Evolutionary conservation across 2,888 invertebrate species (phyloP), one percentile per base, ranked within the genome.

Genomic region (Petrolisthes manimaculis): DNA sequence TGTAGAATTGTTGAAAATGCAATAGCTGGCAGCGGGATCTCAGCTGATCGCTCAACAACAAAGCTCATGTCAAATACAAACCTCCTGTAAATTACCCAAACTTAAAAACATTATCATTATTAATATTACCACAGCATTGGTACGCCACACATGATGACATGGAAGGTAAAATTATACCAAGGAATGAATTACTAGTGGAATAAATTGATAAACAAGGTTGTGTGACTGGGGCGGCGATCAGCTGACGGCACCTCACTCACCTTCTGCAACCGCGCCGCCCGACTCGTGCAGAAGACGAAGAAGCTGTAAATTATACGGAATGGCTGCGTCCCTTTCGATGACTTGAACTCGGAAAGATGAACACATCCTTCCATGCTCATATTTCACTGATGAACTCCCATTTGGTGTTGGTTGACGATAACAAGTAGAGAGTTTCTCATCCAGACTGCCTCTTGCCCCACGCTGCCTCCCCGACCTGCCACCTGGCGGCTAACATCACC

Each of bases 231-330:
- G 80, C 83, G 78, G 77, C 90, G 89, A 90, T 90, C 90, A 90
- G 90, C 90, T 90, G 90, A 90, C 89, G 86, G 84, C 86, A 85
- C 88, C 91, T 91, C 87, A 91, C 91, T 91, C 87, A 91, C 91
- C 91, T 91, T 91, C 84, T 89, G 89, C 81, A 75, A 86, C 51
- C 91, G 80, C 80, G 91, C 89, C 87, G 89, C 88, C 69, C 89
- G 88, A 85, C 86, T 91, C 69, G 88, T 89, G 83, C 91, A 91
- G 86, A 91, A 91, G 56, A 91, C 91, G 86, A 91, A 91, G 77
- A 89, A 87, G 74, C 89, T 89, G 85, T 89, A 91, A 67, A 91
- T 89, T 14, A 91, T 37, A 54, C 87, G 89, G 88, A 91, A 91
- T 75, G 91, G 88, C 84, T 89, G 86, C 83, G 89, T 91, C 79